Evolutionary conservation across 2,888 invertebrate species (phyloP), one percentile per base, ranked within the genome.

Genomic region (Cheilosia vernalis): DNA sequence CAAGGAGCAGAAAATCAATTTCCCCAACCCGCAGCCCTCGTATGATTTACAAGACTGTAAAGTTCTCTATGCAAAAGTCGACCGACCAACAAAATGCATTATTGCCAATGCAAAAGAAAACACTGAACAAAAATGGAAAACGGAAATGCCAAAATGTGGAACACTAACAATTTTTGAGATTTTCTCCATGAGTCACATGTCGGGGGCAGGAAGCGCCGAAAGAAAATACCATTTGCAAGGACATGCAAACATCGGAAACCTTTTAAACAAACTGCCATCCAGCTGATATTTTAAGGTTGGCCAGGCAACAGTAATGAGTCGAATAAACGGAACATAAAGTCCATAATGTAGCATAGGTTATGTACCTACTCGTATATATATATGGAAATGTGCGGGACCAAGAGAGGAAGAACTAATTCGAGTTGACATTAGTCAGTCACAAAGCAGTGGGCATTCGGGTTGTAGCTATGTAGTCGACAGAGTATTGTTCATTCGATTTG

Each of bases 161-260:
- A 70, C 77, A 69, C 69, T 10, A 61, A 49, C 79, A 76, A 58
- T 74, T 74, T 79, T 49, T 42, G 61, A 44, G 21, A 40, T 58
- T 69, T 74, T 74, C 63, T 53, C 64, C 69, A 80, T 84, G 84
- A 74, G 49, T 77, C 67, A 83, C 66, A 60, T 84, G 79, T 60
- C 63, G 69, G 74, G 47, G 84, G 69, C 80, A 80, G 84, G 73
- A 84, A 67, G 74, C 70, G 61, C 30, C 7, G 30, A 30, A 9
- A 58, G 60, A 33, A 74, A 84, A 78, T 74, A 55, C 79, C 79
- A 80, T 56, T 56, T 30, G 7, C 44, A 79, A 84, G 74, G 64
- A 79, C 84, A 84, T 84, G 80, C 84, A 84, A 84, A 70, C 69
- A 64, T 74, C 69, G 79, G 67, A 84, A 69, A 49, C 63, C 73